Evolutionary conservation across 2,113 vertebrate species (phyloP).

Genomic region (Columba janthina): DNA sequence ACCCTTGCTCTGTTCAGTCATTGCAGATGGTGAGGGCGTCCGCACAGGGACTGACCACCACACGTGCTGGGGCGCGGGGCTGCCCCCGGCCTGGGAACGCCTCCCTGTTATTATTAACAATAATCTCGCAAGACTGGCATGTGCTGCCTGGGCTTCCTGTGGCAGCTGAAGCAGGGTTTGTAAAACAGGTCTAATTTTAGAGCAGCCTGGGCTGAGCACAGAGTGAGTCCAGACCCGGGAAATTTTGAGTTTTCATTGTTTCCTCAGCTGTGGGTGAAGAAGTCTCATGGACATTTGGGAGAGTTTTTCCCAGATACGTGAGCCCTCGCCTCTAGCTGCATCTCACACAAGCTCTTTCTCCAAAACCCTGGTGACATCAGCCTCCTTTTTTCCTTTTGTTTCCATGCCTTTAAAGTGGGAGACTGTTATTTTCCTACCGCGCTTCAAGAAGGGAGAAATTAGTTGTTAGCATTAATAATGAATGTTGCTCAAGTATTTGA

Average conservation of each 20-base stretch:
- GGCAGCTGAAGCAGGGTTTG: neutral
- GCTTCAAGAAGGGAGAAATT: neutral
- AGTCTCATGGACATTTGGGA: neutral
- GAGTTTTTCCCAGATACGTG: constrained; percentile 10
- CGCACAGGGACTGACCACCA: rapidly evolving
- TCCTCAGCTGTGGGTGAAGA: constrained; percentile 47
- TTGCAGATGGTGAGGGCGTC: rapidly evolving
- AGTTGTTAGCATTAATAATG: neutral
- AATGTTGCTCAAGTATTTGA: neutral
- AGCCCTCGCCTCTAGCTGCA: neutral
- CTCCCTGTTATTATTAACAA: neutral
- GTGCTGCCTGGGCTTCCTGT: neutral
- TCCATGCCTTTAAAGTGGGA: neutral
- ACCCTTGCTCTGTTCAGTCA: neutral
- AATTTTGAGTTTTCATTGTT: constrained; percentile 47
- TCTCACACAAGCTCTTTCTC: neutral
- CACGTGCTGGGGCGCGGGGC: neutral
- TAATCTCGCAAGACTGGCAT: neutral
- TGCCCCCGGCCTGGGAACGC: neutral
- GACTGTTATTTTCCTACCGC: neutral
- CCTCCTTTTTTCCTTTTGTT: constrained; percentile 18
- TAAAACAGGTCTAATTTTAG: constrained; percentile 54
- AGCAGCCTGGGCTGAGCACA: neutral
- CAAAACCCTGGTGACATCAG: constrained; percentile 3
- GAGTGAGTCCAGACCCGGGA: constrained; percentile 21